Base-by-base conservation (phyloP, 2,113 vertebrate species). In the Parotia lawesii region DNA sequence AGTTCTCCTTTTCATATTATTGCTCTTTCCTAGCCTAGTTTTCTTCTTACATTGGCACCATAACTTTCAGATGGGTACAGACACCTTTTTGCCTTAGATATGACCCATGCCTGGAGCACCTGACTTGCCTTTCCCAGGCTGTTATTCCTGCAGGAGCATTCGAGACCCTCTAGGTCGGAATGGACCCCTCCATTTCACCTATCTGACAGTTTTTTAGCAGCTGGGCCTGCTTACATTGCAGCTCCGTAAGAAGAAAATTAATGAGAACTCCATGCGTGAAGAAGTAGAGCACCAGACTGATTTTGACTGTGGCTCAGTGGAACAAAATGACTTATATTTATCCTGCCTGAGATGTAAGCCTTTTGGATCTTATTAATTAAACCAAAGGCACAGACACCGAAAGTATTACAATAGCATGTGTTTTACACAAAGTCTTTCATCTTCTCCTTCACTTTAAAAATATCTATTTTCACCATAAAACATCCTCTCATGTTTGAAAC, bases 401-500 rank as follows among this genome's bases (percentile, higher is more conserved):
- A 91, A 89, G 90, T 93, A 94, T 95, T 94, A 96, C 81, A 96
- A 94, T 93, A 95, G 96, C 94, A 96, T 95, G 67, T 96, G 96
- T 96, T 92, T 91, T 96, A 96, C 91, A 95, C 81, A 73, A 94
- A 95, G 89, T 79, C 94, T 96, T 95, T 95, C 82, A 96, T 95
- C 95, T 95, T 85, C 83, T 77, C 74, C 77, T 93, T 93, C 89
- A 91, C 85, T 95, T 95, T 94, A 96, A 92, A 95, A 95, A 95
- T 95, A 95, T 89, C 91, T 94, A 24, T 94, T 89, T 96, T 96
- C 89, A 95, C 64, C 92, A 93, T 95, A 79, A 91, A 92, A 93
- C 94, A 95, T 62, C 84, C 91, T 96, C 95, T 96, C 91, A 95
- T 96, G 95, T 95, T 94, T 96, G 96, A 96, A 95, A 95, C 95